These are phyloP conservation scores for Larimichthys polyactis DNA, from an alignment of 2,113 vertebrate species.

Conservation along the genomic window DNA sequence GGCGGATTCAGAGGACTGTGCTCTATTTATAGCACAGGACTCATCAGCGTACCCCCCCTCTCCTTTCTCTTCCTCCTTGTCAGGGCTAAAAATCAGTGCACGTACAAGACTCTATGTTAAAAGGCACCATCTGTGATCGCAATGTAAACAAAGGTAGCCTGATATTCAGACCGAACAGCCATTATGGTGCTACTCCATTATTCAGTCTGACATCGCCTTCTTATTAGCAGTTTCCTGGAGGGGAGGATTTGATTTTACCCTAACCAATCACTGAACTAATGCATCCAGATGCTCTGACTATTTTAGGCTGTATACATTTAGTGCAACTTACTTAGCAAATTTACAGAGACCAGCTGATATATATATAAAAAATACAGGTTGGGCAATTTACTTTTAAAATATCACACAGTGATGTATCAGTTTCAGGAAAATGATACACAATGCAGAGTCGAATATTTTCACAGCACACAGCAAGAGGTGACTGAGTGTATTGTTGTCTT, in stretches of 20 bases:
- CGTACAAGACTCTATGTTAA: conserved; percentile 58
- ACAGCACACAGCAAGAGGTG: background rate
- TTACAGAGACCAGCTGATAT: background rate
- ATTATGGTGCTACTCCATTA: conserved; percentile 21
- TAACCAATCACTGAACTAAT: conserved; percentile 40
- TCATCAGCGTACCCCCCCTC: conserved; percentile 49
- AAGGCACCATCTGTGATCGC: conserved; percentile 57
- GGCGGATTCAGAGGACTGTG: conserved; percentile 67
- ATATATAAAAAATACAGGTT: background rate
- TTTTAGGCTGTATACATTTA: background rate
- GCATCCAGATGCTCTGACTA: conserved; percentile 22
- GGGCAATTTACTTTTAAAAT: background rate
- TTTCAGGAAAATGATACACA: background rate
- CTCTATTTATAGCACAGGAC: conserved; percentile 78
- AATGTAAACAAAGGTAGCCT: conserved; percentile 55
- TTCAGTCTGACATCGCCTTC: conserved; percentile 31
- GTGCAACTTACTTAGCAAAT: background rate
- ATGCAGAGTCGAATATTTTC: background rate
- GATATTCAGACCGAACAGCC: conserved; percentile 38
- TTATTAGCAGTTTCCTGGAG: conserved; percentile 38
- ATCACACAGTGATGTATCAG: background rate
- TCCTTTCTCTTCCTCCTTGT: conserved; percentile 47
- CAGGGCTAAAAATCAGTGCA: conserved; percentile 63
- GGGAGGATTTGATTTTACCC: conserved; percentile 38
- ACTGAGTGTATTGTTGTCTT: background rate